Conservation (phyloP, 2,888 invertebrate species). For the Hoplodrina ambigua region DNA sequence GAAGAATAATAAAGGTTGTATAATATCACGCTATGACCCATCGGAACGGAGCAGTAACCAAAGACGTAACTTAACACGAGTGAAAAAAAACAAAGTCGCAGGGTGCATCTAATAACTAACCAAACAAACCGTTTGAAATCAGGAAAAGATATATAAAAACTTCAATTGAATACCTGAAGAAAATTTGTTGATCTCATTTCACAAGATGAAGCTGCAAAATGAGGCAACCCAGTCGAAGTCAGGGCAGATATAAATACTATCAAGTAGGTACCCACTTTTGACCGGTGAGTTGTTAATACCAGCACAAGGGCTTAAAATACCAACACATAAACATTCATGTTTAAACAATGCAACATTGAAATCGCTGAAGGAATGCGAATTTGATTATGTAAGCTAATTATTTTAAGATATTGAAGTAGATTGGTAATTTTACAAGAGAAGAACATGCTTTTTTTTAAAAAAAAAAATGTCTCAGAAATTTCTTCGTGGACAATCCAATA, state of each 20-base stretch:
- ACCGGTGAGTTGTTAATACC: constrained; percentile 15
- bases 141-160: not conserved
- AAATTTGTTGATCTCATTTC: not conserved
- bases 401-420: not conserved
- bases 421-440: not conserved
- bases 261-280: constrained; percentile 9
- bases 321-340: constrained; percentile 35
- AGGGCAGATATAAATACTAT: constrained; percentile 51
- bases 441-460: no score
- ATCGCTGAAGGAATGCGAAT: constrained; percentile 1
- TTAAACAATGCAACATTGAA: constrained; percentile 12
- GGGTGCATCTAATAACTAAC: not conserved
- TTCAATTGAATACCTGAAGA: constrained; percentile 9
- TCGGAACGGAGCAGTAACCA: no score
- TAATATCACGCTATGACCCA: no score
- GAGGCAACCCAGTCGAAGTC: constrained; percentile 19
- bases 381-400: not conserved
- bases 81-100: no score
- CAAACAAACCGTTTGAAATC: not conserved
- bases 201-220: constrained; percentile 21
- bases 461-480: no score
- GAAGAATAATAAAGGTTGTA: no score
- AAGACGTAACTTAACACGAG: no score
- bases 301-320: constrained; percentile 46
- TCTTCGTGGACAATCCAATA: no score